These are phyloP conservation scores for Trididemnum nubilum DNA, from an alignment of 23 tunicate genomes.

Conservation along the genomic window DNA sequence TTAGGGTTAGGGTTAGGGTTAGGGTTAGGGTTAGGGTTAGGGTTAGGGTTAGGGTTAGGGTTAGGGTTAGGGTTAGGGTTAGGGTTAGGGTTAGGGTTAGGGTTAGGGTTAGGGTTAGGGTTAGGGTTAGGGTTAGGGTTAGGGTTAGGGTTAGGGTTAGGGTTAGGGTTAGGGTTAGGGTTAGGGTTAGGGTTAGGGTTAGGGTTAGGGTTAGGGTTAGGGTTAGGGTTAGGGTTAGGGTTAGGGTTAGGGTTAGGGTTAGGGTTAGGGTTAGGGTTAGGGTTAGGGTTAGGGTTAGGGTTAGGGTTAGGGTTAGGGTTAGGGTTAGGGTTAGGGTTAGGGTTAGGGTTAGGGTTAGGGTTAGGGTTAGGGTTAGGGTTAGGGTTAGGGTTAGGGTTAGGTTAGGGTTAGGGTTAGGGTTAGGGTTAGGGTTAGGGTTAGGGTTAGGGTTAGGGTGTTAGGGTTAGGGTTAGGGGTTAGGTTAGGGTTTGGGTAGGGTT, in stretches of 20 bases:
- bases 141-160: conserved; percentile 65
- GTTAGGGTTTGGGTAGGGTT: too few relatives aligned
- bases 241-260: conserved; percentile 55
- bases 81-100: conserved; percentile 67
- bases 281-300: conserved; percentile 83
- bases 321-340: conserved; percentile 69
- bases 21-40: conserved; percentile 71
- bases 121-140: conserved; percentile 66
- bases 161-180: conserved; percentile 70
- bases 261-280: conserved; percentile 87
- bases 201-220: conserved; percentile 80
- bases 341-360: conserved; percentile 44
- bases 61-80: conserved; percentile 72
- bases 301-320: conserved; percentile 64
- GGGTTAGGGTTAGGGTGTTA: too few relatives aligned
- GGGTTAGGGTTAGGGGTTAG: too few relatives aligned
- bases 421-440: conserved; percentile 88
- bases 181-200: conserved; percentile 82
- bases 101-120: conserved; percentile 54
- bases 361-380: conserved; percentile 88
- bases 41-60: conserved; percentile 78
- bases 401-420: too few relatives aligned
- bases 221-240: conserved; percentile 67
- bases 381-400: conserved; percentile 62
- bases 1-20: conserved; percentile 71